A percentile compares a stretch with the other conserved stretches of the same genome.
Conservation (phyloP, 2,797 vertebrate genomes). For the Tympanoctomys barrerae region DNA sequence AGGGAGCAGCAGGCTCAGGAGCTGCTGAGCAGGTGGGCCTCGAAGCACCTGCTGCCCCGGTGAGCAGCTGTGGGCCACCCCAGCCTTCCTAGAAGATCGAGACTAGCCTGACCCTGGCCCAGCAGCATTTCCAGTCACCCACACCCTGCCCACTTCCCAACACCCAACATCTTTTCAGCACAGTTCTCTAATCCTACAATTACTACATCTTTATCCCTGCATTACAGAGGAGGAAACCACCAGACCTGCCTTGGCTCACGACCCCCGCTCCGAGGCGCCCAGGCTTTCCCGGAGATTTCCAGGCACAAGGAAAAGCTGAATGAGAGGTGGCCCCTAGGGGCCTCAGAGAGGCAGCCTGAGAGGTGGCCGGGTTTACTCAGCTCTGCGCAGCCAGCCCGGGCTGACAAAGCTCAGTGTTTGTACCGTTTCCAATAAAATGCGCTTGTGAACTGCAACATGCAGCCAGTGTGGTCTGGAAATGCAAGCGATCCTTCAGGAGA, state of each 20-base stretch:
- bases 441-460: background rate
- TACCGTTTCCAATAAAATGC: background rate
- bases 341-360: background rate
- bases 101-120: background rate
- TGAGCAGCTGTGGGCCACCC: background rate
- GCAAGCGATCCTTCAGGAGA: background rate
- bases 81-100: background rate
- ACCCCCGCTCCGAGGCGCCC: background rate
- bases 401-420: background rate
- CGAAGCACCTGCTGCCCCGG: background rate
- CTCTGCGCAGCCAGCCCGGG: background rate
- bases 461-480: background rate
- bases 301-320: background rate
- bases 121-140: background rate
- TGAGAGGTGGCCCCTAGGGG: background rate
- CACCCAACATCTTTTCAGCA: background rate
- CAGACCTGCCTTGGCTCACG: background rate
- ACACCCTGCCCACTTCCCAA: background rate
- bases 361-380: background rate
- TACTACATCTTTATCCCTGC: background rate
- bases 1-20: background rate
- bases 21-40: accelerated
- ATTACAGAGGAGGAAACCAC: background rate
- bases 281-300: background rate
- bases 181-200: background rate